These are phyloP conservation scores for Orchestes rusci DNA, from an alignment of 2,888 invertebrate genomes.

Conservation along the genomic window DNA sequence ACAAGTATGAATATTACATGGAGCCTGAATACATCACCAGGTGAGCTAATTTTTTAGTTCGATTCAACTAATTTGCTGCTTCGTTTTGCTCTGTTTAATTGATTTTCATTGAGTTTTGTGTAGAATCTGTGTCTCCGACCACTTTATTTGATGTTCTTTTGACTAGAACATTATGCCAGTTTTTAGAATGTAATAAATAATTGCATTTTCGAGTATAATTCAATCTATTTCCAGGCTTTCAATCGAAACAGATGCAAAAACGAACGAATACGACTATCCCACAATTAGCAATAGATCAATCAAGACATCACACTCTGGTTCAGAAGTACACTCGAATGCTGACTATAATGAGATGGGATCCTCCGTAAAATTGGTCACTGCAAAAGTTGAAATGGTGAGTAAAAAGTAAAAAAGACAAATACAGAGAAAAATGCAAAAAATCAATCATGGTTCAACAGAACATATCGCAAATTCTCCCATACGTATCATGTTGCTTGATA, in stretches of 20 bases:
- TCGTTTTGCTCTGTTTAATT: no score
- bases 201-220: neutral
- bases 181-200: no score
- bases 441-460: neutral
- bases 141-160: no score
- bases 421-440: neutral
- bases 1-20: slow-evolving; percentile 23
- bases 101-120: no score
- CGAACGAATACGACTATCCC: slow-evolving; percentile 26
- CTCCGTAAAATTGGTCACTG: slow-evolving; percentile 37
- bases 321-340: slow-evolving; percentile 32
- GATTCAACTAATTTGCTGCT: neutral
- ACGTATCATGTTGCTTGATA: no score
- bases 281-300: slow-evolving; percentile 33
- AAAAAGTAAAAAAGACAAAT: slow-evolving; percentile 12
- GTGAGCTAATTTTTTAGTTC: neutral
- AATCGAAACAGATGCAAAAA: slow-evolving; percentile 13
- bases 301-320: slow-evolving; percentile 31
- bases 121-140: no score
- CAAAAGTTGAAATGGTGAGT: slow-evolving; percentile 39
- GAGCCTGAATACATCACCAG: slow-evolving; percentile 11
- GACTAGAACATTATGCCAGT: no score
- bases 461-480: neutral
- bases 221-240: no score
- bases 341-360: slow-evolving; percentile 39